A percentile compares a stretch with the other conserved stretches of the same genome.
Conservation (phyloP, 2,888 invertebrate genomes). For the Melanostoma mellinum region DNA sequence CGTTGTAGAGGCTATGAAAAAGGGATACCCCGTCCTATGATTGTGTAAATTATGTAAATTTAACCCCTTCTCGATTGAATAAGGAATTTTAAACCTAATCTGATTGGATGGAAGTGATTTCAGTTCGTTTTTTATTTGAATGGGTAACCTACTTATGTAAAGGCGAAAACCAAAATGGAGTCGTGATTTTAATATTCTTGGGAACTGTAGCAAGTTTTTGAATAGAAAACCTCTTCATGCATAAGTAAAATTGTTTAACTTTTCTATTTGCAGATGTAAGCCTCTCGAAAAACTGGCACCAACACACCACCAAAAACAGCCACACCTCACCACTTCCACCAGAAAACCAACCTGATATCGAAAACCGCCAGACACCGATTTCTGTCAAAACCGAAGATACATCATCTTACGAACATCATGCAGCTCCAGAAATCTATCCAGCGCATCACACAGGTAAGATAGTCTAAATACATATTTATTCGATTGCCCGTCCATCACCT, state of each 20-base stretch:
- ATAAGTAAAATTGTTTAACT: background rate
- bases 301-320: constrained; percentile 27
- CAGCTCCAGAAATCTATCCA: constrained; percentile 25
- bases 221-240: background rate
- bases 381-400: constrained; percentile 41
- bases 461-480: background rate
- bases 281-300: constrained; percentile 37
- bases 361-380: constrained; percentile 19
- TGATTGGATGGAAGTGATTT: constrained; percentile 65
- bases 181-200: background rate
- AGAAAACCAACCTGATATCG: constrained; percentile 1
- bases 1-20: constrained; percentile 14
- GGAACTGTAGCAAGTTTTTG: background rate
- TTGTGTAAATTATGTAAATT: constrained; percentile 70
- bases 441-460: constrained; percentile 42
- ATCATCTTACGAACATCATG: constrained; percentile 25
- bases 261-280: constrained; percentile 46
- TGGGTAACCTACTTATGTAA: constrained; percentile 34
- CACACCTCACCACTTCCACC: constrained; percentile 9
- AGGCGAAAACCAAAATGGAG: constrained; percentile 51
- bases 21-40: constrained; percentile 36
- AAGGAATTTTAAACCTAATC: constrained; percentile 31
- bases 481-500: constrained; percentile 46
- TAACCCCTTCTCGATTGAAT: constrained; percentile 66
- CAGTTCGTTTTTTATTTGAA: constrained; percentile 22